Base-by-base conservation (phyloP, 2,888 invertebrate genomes). In the Leistus spinibarbis region DNA sequence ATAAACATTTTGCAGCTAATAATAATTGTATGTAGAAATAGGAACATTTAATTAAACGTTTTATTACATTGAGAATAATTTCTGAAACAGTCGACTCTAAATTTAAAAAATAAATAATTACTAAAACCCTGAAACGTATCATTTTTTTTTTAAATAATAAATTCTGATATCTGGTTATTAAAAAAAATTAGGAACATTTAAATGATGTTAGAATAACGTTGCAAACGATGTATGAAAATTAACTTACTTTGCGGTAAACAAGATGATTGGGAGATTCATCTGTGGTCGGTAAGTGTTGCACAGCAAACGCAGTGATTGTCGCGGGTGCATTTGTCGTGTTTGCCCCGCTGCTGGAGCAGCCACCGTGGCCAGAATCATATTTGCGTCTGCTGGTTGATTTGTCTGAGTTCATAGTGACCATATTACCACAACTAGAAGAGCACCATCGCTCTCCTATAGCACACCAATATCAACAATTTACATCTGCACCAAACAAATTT, bases 231-330 rank as follows among this genome's bases (percentile, higher is more conserved):
- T n/a, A 19, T 57, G 9, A 57, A 20, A 57, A 63, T 20, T 22
- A 16, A 53, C 40, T 79, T 84, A 95, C 95, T 91, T 95, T 95
- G 84, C 93, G 94, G 83, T 96, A 96, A 27, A 96, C 93, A 79
- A 96, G 89, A 83, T 94, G 93, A 86, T 96, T 96, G 10, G 96
- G 96, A 0, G 95, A 93, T 85, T 95, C 95, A 82, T 94, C 94
- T 0, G 87, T 85, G 9, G 81, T 84, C 0, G 87, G 84, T 19
- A 79, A 62, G 24, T 77, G 77, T 20, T 76, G 76, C 57, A 69
- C 80, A 17, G 79, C 76, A 27, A 77, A 78, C 56, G 74, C 76
- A 53, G 83, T 78, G 75, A 81, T 80, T 54, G 81, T 79, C 75
- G 82, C 79, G 72, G 79, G 82, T 77, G 78, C 82, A 79, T 81